phyloP scores from a whole-genome alignment of 2,888 invertebrate species.

The Cantharis rufa region DNA sequence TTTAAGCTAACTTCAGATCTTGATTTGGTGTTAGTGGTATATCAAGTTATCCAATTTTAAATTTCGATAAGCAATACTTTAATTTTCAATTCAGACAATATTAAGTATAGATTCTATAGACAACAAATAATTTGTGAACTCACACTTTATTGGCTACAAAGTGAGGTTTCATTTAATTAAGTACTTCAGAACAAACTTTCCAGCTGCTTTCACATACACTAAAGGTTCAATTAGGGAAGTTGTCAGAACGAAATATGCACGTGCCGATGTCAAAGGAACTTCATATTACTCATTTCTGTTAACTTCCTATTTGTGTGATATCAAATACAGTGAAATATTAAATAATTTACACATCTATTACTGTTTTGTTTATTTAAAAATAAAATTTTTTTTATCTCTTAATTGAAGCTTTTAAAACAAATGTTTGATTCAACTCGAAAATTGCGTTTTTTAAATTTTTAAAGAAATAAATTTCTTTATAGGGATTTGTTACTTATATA shows the following conservation, averaged over 20 bases:
- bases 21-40: background rate
- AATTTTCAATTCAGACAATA: slow-evolving; percentile 12
- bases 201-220: slow-evolving; percentile 14
- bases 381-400: background rate
- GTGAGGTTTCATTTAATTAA: slow-evolving; percentile 29
- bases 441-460: background rate
- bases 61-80: background rate
- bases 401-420: background rate
- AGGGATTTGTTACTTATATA: background rate
- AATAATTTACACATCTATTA: background rate
- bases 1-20: background rate
- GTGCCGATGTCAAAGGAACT: slow-evolving; percentile 29
- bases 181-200: slow-evolving; percentile 27
- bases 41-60: background rate
- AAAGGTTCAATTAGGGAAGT: slow-evolving; percentile 27
- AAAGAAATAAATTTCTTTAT: background rate
- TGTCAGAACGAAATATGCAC: slow-evolving; percentile 28
- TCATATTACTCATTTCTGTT: slow-evolving; percentile 26
- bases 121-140: slow-evolving; percentile 23
- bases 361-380: background rate
- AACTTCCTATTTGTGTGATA: background rate
- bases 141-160: slow-evolving; percentile 21
- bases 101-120: background rate
- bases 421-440: background rate
- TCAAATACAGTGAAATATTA: background rate